These are phyloP conservation scores for Drosophila virilis DNA, from an alignment of 1,140 invertebrate genomes.

Conservation along the genomic window DNA sequence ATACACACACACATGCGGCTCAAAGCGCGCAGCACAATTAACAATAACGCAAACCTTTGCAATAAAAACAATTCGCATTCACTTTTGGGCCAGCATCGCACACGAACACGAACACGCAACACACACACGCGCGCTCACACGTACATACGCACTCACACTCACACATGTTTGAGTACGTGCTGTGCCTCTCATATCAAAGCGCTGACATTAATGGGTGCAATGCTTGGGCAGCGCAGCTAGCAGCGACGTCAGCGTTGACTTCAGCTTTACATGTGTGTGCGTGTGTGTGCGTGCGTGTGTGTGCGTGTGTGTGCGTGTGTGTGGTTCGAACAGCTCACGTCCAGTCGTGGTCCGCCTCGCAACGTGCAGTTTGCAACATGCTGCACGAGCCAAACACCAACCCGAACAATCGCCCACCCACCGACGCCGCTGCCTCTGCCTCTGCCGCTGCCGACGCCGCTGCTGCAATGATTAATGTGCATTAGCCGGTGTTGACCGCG, in stretches of 20 bases:
- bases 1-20: conserved; percentile 1
- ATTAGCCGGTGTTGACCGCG: conserved; percentile 54
- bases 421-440: neutral
- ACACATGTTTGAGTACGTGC: conserved; percentile 26
- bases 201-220: conserved; percentile 52
- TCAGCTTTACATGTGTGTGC: conserved; percentile 10
- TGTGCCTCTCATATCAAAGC: conserved; percentile 36
- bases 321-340: conserved; percentile 26
- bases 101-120: conserved; percentile 21
- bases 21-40: conserved; percentile 45
- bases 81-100: conserved; percentile 43
- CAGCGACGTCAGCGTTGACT: conserved; percentile 26
- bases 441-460: conserved; percentile 1
- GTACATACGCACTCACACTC: neutral
- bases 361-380: conserved; percentile 42
- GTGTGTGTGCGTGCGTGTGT: neutral
- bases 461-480: conserved; percentile 44
- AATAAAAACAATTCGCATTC: conserved; percentile 64
- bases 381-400: conserved; percentile 25
- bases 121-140: conserved; percentile 9
- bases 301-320: conserved; percentile 8
- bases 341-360: conserved; percentile 29
- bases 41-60: conserved; percentile 58
- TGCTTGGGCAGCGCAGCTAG: conserved; percentile 39
- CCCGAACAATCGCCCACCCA: conserved; percentile 35